Evolutionary conservation across 1,140 invertebrate species (phyloP), one percentile per base, ranked within the genome.

Genomic region (Cydia pomonella): DNA sequence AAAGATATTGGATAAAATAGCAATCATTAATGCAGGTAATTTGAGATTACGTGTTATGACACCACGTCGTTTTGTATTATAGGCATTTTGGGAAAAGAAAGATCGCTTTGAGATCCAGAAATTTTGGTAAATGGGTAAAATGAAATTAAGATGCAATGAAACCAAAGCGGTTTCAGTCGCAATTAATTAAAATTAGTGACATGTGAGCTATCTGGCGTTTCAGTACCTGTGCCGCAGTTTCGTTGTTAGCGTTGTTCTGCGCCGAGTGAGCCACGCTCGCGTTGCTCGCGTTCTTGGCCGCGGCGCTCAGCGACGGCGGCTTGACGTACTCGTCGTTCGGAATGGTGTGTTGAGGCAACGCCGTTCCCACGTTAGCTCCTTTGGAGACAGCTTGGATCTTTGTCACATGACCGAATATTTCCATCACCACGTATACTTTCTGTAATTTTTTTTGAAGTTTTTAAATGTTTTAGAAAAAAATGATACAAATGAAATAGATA

Each of bases 401-500:
- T 13, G 84, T 84, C 0, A 88, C 86, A 5, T 84, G 77, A 0
- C 93, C 93, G 73, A 79, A 88, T 7, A 97, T 83, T 82, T 98
- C 97, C 64, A 97, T 93, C 1, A 97, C 95, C 5, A 94, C 96
- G 87, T 96, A 96, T 27, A 97, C 95, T 93, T 95, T 95, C 95
- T 96, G 90, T 16, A 93, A 90, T 75, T 74, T 66, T 74, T 38
- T n/a, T 76, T 76, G 75, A 74, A 53, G 72, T 74, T 33, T 73
- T 21, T 29, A 73, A 73, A n/a, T 66, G 64, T 74, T 72, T 50
- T 29, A 29, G 27, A 33, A 38, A 13, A 59, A 53, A 77, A 13
- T n/a, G 64, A 25, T 59, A 59, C n/a, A 50, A 50, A n/a, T 38
- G 33, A 9, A 38, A 10, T 33, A 38, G 33, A n/a, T n/a, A n/a